phyloP scores from a whole-genome alignment of 2,113 vertebrate species.

The Chunga burmeisteri region DNA sequence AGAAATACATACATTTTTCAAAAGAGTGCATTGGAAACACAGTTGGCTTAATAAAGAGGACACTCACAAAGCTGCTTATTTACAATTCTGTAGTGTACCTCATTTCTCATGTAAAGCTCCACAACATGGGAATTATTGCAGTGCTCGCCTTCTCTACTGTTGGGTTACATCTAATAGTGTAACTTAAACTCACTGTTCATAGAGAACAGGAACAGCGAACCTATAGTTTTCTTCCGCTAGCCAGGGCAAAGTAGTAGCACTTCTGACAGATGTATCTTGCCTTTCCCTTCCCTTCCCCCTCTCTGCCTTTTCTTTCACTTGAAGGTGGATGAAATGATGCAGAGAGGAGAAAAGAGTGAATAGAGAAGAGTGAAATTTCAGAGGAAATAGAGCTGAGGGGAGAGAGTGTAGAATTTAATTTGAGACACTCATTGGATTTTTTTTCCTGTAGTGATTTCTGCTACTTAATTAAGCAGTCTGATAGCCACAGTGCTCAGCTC shows the following conservation, averaged over 20 bases:
- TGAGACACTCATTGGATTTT: background rate
- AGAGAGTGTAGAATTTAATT: background rate
- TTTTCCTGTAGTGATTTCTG: background rate
- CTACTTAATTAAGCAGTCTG: constrained; percentile 29
- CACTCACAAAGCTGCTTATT: background rate
- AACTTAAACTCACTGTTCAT: background rate
- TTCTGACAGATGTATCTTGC: background rate
- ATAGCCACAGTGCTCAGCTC: background rate
- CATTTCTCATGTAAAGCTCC: background rate
- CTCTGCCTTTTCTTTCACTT: background rate
- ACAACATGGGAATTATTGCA: background rate
- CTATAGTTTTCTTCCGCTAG: background rate
- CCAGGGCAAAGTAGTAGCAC: background rate
- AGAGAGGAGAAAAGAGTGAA: background rate
- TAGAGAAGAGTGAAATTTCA: background rate
- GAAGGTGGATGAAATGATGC: background rate
- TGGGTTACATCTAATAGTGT: background rate
- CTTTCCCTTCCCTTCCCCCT: background rate
- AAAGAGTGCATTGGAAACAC: background rate
- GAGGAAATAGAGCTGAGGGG: background rate
- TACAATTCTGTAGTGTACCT: background rate
- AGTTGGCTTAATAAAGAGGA: constrained; percentile 25
- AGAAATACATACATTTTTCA: constrained; percentile 11
- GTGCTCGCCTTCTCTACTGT: background rate
- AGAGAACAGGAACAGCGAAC: background rate